phyloP scores from a whole-genome alignment of 2,888 invertebrate genomes.

The Cephalotes varians region DNA sequence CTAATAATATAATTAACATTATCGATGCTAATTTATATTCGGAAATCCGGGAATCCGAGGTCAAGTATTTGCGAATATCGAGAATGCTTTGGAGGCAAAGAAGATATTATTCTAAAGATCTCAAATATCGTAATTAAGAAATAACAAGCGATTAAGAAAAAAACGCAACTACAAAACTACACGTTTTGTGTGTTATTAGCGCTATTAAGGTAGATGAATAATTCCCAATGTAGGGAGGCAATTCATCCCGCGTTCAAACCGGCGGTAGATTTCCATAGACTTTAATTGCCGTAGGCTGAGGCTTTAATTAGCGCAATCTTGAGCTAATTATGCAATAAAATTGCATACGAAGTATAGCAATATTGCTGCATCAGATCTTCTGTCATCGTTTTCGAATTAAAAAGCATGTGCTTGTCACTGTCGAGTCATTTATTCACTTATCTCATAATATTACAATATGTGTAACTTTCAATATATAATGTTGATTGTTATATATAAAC shows the following conservation, averaged over 20 bases:
- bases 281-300: neutral
- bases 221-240: neutral
- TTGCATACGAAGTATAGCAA: neutral
- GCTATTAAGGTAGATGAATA: conserved; percentile 1
- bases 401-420: neutral
- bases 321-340: conserved; percentile 24
- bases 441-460: neutral
- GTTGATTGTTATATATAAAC: neutral
- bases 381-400: conserved; percentile 2
- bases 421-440: neutral
- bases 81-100: neutral
- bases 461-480: neutral
- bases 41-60: neutral
- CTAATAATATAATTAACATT: no score
- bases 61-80: neutral
- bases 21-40: neutral
- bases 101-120: neutral
- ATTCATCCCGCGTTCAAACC: neutral
- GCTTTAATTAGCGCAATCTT: conserved; percentile 19
- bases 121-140: neutral
- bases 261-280: conserved; percentile 18
- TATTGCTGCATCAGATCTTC: conserved; percentile 13
- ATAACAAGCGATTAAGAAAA: neutral
- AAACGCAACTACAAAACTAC: neutral
- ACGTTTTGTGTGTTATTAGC: conserved; percentile 7